A percentile compares a stretch with the other conserved stretches of the same genome.
Evolutionary conservation across 1,140 invertebrate genomes (phyloP).

Genomic region (Trichonephila clavata): DNA sequence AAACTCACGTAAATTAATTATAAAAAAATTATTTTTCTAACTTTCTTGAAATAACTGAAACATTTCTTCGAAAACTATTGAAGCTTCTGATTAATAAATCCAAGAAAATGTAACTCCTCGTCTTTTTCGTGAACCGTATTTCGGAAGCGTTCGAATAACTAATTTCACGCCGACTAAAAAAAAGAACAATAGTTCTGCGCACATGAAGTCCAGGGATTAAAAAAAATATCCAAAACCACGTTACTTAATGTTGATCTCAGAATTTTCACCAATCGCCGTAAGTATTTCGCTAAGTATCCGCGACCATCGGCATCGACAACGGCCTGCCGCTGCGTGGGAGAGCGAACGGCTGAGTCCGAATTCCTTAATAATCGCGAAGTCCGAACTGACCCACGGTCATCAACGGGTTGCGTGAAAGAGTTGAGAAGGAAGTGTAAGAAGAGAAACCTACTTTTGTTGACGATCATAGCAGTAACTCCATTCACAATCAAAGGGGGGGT

Average conservation of each 20-base stretch:
- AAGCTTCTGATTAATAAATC: too few species aligned
- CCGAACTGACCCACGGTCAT: constrained; percentile 8
- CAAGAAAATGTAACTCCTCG: too few species aligned
- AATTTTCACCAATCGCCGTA: background rate
- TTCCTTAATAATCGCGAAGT: constrained; percentile 11
- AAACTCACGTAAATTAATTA: too few species aligned
- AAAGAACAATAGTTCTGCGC: background rate
- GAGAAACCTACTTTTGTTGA: constrained; percentile 73
- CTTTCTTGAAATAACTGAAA: too few species aligned
- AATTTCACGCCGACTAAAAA: background rate
- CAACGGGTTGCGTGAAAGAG: background rate
- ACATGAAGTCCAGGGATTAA: background rate
- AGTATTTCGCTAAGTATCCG: constrained; percentile 14
- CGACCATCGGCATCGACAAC: background rate
- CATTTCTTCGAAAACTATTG: too few species aligned
- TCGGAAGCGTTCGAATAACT: background rate
- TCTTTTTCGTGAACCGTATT: background rate
- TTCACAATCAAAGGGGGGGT: constrained; percentile 43
- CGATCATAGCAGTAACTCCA: constrained; percentile 75
- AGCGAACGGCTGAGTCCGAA: background rate
- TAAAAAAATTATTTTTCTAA: too few species aligned
- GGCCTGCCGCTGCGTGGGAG: background rate
- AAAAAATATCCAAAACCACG: background rate
- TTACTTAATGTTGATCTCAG: background rate
- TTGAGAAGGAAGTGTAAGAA: background rate